Evolutionary conservation across 2,888 invertebrate genomes (phyloP), one percentile per base, ranked within the genome.

Genomic region (Drosophila kokeensis): DNA sequence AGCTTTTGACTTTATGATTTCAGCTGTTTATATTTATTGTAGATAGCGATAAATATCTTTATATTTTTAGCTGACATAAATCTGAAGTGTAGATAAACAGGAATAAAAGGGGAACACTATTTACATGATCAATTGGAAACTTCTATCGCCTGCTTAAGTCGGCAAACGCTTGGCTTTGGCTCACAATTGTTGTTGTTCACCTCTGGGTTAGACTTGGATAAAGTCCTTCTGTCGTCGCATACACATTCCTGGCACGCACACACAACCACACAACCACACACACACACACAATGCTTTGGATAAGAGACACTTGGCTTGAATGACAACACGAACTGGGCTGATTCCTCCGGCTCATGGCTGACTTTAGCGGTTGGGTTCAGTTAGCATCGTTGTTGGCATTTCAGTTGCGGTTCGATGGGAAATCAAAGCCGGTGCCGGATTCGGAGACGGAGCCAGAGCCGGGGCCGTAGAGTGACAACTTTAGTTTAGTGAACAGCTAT

Each of bases 271-370:
- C 59, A 61, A 55, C 82, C 83, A 82, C 80, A 65, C 67, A 73
- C 74, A 75, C 61, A 53, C 60, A 74, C 50, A 64, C 73, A 67
- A 74, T 77, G 70, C 49, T 36, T 53, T 29, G 69, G 61, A 77
- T 83, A 81, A 86, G 76, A 76, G 84, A 73, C 75, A 81, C 80
- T 84, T 84, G 84, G 70, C 69, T 69, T 70, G 63, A 65, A 65
- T 67, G 69, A 66, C 61, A 72, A 71, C 45, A 52, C 48, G 24
- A 62, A 42, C 45, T 7, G 53, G 29, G 48, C 13, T 8, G 42
- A 27, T 38, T 21, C 45, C 45, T 18, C 7, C 15, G 49, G 32
- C 27, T 36, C 58, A 32, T 42, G 38, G 34, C 55, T 45, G 36
- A 50, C 34, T 42, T 63, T 42, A 34, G 18, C 52, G 21, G 21